Evolutionary conservation across 2,797 vertebrate species (phyloP).

Genomic region (Psittacula echo): DNA sequence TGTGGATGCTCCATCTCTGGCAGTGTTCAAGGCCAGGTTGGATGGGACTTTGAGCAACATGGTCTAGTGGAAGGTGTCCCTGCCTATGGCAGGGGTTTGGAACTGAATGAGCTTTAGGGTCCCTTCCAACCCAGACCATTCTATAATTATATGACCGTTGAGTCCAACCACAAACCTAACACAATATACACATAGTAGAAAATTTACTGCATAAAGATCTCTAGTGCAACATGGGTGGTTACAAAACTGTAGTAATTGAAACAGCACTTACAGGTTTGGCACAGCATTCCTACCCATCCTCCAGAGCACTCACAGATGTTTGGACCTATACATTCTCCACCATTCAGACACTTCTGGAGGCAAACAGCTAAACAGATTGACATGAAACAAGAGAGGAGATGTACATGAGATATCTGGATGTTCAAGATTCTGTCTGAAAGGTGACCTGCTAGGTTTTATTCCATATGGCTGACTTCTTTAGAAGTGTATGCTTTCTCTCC

Average conservation of each 20-base stretch:
- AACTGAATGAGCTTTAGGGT: not conserved
- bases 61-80: not conserved
- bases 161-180: not conserved
- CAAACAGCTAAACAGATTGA: slow-evolving; percentile 38
- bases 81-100: not conserved
- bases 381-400: not conserved
- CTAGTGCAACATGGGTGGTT: accelerated
- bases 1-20: not conserved
- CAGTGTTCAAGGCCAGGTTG: not conserved
- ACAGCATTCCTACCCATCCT: slow-evolving; percentile 77
- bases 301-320: slow-evolving; percentile 73
- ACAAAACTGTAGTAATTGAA: not conserved
- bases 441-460: not conserved
- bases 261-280: slow-evolving; percentile 78
- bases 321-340: slow-evolving; percentile 77
- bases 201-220: accelerated
- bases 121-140: not conserved
- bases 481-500: not conserved
- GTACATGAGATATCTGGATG: not conserved
- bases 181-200: not conserved
- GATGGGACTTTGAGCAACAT: not conserved
- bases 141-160: not conserved
- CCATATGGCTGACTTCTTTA: slow-evolving; percentile 15
- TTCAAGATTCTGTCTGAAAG: not conserved
- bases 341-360: slow-evolving; percentile 38